Conservation (phyloP, 2,113 vertebrate genomes). For the Mormyrus lacerda region DNA sequence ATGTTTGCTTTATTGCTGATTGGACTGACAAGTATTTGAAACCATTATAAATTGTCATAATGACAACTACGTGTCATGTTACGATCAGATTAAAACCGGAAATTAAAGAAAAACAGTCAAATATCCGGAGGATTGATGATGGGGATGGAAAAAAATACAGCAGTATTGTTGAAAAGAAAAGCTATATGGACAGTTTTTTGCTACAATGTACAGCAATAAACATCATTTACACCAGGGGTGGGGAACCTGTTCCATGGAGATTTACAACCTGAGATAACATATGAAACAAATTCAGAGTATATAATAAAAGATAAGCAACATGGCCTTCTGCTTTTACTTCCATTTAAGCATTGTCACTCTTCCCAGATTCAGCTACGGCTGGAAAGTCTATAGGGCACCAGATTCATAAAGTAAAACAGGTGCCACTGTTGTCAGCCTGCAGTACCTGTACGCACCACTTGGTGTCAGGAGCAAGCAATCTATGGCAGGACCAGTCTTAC, state of each 20-base stretch:
- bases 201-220: neutral
- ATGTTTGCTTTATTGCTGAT: neutral
- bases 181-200: neutral
- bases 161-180: neutral
- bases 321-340: neutral
- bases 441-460: neutral
- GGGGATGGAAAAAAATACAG: neutral
- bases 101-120: neutral
- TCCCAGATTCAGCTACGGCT: neutral
- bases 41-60: neutral
- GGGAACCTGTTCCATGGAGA: no score
- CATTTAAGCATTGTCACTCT: neutral
- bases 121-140: neutral
- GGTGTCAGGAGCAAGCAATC: conserved; percentile 12
- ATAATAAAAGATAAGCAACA: neutral
- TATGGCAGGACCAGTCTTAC: neutral
- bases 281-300: neutral
- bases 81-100: neutral
- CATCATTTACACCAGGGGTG: neutral
- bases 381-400: neutral
- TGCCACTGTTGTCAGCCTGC: neutral
- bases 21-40: neutral
- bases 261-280: neutral
- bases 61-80: neutral
- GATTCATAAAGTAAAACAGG: neutral